Evolutionary conservation across 2,797 vertebrate species (phyloP).

Genomic region (Onychomys leucogaster): DNA sequence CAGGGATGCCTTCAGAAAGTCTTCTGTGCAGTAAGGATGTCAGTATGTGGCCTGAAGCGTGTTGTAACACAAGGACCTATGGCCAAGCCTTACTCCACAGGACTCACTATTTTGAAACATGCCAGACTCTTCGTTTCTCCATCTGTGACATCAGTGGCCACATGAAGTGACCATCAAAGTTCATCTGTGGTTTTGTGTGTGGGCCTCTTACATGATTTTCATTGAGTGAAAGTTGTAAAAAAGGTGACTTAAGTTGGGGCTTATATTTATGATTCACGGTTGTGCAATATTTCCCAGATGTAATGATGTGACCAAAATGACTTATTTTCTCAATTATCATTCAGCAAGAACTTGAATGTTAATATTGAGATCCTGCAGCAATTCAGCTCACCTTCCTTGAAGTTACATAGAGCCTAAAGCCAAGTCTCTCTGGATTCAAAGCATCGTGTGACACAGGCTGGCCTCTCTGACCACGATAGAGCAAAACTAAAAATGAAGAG

Average conservation of each 20-base stretch:
- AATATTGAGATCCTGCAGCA: constrained; percentile 1
- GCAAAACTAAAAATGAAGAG: constrained; percentile 1
- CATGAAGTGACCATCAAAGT: neutral
- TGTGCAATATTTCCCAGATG: constrained; percentile 58
- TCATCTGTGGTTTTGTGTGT: neutral
- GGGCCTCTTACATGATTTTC: neutral
- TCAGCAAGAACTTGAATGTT: constrained; percentile 46
- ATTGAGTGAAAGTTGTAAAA: constrained; percentile 65
- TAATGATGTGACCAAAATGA: constrained; percentile 42
- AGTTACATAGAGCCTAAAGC: neutral
- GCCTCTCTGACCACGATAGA: neutral
- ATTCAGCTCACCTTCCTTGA: neutral
- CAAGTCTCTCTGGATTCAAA: neutral
- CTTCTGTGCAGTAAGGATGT: neutral
- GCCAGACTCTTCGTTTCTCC: neutral
- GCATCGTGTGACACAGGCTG: neutral
- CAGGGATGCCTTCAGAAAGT: neutral
- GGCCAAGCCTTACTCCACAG: neutral
- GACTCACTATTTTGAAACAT: neutral
- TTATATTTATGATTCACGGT: constrained; percentile 49
- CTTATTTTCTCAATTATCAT: constrained; percentile 9
- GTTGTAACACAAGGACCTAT: neutral
- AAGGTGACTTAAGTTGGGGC: constrained; percentile 39
- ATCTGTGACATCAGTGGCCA: neutral
- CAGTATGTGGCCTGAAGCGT: neutral